Base-by-base conservation (phyloP, 2,113 vertebrate species). In the Clinocottus analis region DNA sequence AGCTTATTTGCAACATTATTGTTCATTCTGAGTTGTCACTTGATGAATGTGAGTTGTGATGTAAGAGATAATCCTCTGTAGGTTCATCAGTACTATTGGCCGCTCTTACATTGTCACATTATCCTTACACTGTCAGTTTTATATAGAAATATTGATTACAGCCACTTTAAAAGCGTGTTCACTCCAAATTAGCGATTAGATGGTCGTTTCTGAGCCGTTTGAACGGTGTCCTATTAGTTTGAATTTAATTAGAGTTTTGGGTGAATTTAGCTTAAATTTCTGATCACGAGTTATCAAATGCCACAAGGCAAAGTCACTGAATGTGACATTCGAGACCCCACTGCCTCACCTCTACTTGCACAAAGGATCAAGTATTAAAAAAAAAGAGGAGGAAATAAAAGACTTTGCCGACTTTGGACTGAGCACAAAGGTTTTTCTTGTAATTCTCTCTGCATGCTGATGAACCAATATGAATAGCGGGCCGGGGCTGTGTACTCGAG, bases 371-470 rank as follows among this genome's bases (percentile, higher is more conserved):
- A 75, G 43, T 55, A 66, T 80, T 8, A 71, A 82, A 29, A 72
- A 80, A 10, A 73, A 82, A 29, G 45, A 81, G 82, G 67, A 83
- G 17, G 49, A 83, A 79, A 75, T 79, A 75, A 84, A 80, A 67
- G 33, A 47, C 31, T 37, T 21, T 63, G 64, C 77, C 77, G 79
- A 78, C 69, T 68, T 68, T 72, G 56, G 74, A 59, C 27, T 27
- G 39, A 75, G 67, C 56, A 84, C 85, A 88, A 76, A 87, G 75
- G 73, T 84, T 87, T 72, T 23, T 41, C 56, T 37, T 74, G 69
- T 76, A 75, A 80, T 83, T 76, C 73, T 70, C 63, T 79, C 58
- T 82, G 78, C 74, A 87, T 91, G 82, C 80, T 62, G 67, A 88
- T 91, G 73, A 90, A 85, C 56, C 71, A 72, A 56, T 84, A 83